Evolutionary conservation across 2,797 vertebrate species (phyloP), one percentile per base, ranked within the genome.

Genomic region (Gypaetus barbatus): DNA sequence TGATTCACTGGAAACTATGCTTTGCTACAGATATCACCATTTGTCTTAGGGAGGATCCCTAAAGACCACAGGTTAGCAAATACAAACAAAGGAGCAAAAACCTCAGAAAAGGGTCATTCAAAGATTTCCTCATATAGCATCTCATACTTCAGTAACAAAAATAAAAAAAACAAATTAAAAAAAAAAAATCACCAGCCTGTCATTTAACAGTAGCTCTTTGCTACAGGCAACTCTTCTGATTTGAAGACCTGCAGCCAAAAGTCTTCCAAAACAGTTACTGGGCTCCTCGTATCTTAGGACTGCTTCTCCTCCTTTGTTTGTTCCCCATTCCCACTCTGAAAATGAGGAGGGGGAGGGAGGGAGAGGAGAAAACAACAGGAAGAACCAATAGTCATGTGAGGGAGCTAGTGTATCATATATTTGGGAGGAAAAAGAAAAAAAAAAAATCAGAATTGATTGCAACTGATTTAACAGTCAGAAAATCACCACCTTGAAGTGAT

Each of bases 381-480:
- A 66, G 37, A 86, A 75, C 49, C 2, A 71, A 66, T 12, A 80
- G 66, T 21, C 44, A 44, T 41, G 28, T 80, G 63, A 80, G 23
- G 13, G 30, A 84, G 41, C 11, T 48, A 48, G 8, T 25, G 58
- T 19, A 54, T 46, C 71, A 75, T 18, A 41, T 54, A 52, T 48
- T 33, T 2, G 10, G 14, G 25, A 21, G 11, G 0, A 3, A 1
- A 6, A 23, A n/a, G n/a, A n/a, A 6, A n/a, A 44, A 6, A n/a
- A 44, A 37, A 25, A 28, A 27, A 51, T 41, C 23, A 92, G 33
- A 87, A 96, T n/a, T 87, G 10, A 85, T 52, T 90, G 68, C 64
- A 87, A 79, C 65, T 60, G 33, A 87, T 90, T 95, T 68, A 93
- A 90, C 30, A 90, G 56, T 68, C 80, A 92, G 75, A 94, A 93